Conservation (phyloP, 2,113 vertebrate species). For the Drymodes brunneopygia region DNA sequence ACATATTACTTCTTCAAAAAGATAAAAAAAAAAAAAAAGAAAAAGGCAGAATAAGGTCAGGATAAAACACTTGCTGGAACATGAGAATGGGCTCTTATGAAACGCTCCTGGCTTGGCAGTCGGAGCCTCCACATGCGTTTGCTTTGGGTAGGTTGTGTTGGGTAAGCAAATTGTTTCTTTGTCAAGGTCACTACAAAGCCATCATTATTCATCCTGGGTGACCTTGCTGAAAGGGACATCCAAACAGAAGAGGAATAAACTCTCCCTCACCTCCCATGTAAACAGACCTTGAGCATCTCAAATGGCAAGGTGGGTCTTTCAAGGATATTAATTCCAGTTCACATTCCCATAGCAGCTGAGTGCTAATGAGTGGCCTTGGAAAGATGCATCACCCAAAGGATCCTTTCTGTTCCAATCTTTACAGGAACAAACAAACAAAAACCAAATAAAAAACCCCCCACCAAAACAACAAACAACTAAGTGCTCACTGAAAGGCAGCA, state of each 20-base stretch:
- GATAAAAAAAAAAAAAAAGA: no score
- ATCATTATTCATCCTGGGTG: not conserved
- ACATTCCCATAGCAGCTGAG: not conserved
- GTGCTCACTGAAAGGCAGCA: not conserved
- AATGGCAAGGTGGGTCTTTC: not conserved
- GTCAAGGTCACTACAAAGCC: constrained; percentile 29
- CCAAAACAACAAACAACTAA: not conserved
- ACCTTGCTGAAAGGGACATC: not conserved
- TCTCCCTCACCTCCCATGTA: not conserved
- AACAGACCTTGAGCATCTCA: not conserved
- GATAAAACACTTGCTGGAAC: not conserved
- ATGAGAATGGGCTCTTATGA: not conserved
- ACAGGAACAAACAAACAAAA: not conserved
- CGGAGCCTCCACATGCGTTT: not conserved
- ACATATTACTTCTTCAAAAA: not conserved
- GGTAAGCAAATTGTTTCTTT: not conserved
- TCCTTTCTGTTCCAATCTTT: not conserved
- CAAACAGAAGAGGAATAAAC: not conserved
- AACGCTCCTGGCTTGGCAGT: not conserved
- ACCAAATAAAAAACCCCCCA: no score
- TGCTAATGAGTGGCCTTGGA: not conserved
- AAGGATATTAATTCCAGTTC: not conserved
- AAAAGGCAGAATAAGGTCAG: not conserved
- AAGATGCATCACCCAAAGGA: not conserved
- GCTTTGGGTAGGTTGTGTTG: not conserved